Evolutionary conservation across 2,113 vertebrate genomes (phyloP).

Genomic region (Actenoides lindsayi): DNA sequence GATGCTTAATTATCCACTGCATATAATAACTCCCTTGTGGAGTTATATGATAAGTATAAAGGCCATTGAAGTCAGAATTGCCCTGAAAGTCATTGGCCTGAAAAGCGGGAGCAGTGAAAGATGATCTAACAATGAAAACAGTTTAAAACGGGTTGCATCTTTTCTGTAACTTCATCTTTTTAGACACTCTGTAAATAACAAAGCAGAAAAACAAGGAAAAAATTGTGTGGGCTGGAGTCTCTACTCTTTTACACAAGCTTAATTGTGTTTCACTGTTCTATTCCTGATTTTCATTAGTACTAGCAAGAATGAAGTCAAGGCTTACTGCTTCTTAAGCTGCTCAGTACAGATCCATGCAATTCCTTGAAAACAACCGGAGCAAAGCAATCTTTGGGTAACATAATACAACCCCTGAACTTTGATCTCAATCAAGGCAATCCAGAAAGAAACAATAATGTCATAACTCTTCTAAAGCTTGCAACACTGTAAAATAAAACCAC

Average conservation of each 20-base stretch:
- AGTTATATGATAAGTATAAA: constrained; percentile 19
- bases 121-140: background rate
- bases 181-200: background rate
- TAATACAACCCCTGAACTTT: background rate
- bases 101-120: background rate
- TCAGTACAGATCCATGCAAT: background rate
- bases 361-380: background rate
- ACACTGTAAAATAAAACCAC: background rate
- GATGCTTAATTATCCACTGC: constrained; percentile 56
- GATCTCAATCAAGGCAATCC: constrained; percentile 25
- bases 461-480: background rate
- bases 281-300: background rate
- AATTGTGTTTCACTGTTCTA: background rate
- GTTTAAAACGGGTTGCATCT: background rate
- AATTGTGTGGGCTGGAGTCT: background rate
- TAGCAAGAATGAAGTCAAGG: background rate
- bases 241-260: background rate
- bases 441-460: constrained; percentile 6
- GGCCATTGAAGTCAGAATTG: constrained; percentile 34
- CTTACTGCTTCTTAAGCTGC: background rate
- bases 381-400: background rate
- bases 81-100: background rate
- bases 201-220: background rate
- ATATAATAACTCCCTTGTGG: constrained; percentile 51
- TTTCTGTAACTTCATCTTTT: background rate